Evolutionary conservation across 1,140 invertebrate species (phyloP).

Genomic region (Drosophila mayri): DNA sequence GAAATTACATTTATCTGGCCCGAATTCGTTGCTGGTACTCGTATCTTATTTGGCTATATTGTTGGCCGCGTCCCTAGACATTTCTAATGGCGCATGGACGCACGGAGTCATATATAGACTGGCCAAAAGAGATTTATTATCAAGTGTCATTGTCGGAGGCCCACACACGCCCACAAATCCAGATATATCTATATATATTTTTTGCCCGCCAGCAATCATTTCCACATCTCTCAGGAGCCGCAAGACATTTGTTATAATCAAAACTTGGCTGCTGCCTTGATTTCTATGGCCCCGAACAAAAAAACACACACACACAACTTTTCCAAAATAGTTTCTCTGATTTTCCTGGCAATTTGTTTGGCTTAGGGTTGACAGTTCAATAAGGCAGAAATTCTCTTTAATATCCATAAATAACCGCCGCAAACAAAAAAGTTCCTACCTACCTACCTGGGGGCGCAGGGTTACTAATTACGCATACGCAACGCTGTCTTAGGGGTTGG

Average conservation of each 20-base stretch:
- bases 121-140: conserved; percentile 78
- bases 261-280: conserved; percentile 68
- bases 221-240: conserved; percentile 30
- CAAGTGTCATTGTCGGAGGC: conserved; percentile 57
- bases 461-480: conserved; percentile 81
- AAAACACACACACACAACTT: conserved; percentile 50
- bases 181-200: neutral
- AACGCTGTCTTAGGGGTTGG: conserved; percentile 50
- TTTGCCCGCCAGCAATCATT: conserved; percentile 32
- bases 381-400: conserved; percentile 67
- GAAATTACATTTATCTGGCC: conserved; percentile 65
- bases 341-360: conserved; percentile 73
- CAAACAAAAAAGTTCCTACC: conserved; percentile 58
- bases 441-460: conserved; percentile 63
- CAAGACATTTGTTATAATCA: conserved; percentile 81
- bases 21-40: conserved; percentile 22
- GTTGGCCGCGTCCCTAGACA: conserved; percentile 62
- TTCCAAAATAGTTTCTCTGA: conserved; percentile 69
- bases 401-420: conserved; percentile 75
- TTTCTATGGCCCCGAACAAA: conserved; percentile 44
- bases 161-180: conserved; percentile 2
- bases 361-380: conserved; percentile 83
- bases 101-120: conserved; percentile 38
- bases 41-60: conserved; percentile 58
- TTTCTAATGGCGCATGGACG: conserved; percentile 58